Evolutionary conservation across 2,797 vertebrate species (phyloP).

Genomic region (Acanthornis magna): DNA sequence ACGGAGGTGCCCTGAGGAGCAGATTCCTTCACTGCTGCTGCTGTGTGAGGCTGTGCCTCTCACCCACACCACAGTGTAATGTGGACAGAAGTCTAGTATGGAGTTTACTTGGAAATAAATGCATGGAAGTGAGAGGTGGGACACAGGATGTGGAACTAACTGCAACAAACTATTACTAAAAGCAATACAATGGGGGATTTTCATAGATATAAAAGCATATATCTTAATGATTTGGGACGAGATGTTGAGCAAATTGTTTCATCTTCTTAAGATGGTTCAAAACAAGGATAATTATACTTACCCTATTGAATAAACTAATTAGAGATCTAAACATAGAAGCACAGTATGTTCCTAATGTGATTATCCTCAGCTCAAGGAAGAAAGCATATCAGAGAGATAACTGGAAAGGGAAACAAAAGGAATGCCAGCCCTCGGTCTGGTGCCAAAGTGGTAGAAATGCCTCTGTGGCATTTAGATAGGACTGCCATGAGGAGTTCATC

Average conservation of each 20-base stretch:
- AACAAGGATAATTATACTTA: slow-evolving; percentile 7
- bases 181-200: not conserved
- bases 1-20: not conserved
- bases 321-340: slow-evolving; percentile 16
- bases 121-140: not conserved
- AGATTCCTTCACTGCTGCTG: not conserved
- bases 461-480: not conserved
- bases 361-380: not conserved
- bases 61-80: not conserved
- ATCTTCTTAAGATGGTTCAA: not conserved
- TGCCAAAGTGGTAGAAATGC: not conserved
- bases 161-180: not conserved
- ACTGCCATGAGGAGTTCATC: not conserved
- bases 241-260: not conserved
- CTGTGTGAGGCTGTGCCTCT: not conserved
- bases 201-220: not conserved
- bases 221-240: not conserved
- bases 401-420: not conserved
- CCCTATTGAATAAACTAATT: slow-evolving; percentile 11
- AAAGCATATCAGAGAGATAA: not conserved
- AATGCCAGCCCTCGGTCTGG: not conserved
- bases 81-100: not conserved
- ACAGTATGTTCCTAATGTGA: slow-evolving; percentile 6
- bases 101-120: not conserved
- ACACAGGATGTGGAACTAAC: not conserved